Conservation (phyloP, 1,140 invertebrate species). For the Sitobion miscanthi region DNA sequence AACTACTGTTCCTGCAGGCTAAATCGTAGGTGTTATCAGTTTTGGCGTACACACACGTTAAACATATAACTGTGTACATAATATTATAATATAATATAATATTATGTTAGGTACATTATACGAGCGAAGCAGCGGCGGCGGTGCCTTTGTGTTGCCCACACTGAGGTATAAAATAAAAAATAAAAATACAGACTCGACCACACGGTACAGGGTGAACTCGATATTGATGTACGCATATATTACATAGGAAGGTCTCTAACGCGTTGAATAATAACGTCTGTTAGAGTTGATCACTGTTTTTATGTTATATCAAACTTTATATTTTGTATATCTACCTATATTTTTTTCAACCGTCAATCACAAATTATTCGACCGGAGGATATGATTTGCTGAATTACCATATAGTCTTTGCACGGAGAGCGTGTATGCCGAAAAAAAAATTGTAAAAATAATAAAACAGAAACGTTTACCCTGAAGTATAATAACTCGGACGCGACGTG, state of each 20-base stretch:
- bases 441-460: not conserved
- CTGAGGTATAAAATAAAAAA: not conserved
- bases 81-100: not conserved
- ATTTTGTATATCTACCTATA: not conserved
- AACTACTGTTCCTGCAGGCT: not conserved
- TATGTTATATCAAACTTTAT: not conserved
- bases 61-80: conserved; percentile 1
- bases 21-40: conserved; percentile 52
- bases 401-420: not conserved
- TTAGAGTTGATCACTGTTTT: not conserved
- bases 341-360: not conserved
- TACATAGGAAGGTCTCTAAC: not conserved
- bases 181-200: not conserved
- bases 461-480: not conserved
- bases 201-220: not conserved
- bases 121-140: not conserved
- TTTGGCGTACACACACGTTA: not conserved
- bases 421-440: not conserved
- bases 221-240: not conserved
- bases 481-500: not conserved
- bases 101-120: conserved; percentile 13
- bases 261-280: not conserved
- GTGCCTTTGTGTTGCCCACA: conserved; percentile 1
- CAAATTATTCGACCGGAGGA: not conserved
- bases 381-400: not conserved